A percentile compares a stretch with the other conserved stretches of the same genome.
Conservation (phyloP, 2,888 invertebrate genomes). For the Ochropacha duplaris region DNA sequence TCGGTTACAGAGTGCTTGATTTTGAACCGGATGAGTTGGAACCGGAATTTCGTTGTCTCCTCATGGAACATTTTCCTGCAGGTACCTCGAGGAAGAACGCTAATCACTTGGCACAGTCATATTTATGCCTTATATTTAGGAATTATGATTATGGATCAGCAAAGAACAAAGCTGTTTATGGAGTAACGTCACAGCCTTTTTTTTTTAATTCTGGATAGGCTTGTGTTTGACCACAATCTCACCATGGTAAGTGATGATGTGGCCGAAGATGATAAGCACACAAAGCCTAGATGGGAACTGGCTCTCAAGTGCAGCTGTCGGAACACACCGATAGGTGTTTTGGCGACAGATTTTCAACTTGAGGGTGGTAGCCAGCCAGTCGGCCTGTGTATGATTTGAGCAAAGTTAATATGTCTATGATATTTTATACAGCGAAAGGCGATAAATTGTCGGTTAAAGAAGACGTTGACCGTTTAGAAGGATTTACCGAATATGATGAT, state of each 20-base stretch:
- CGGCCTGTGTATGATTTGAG: not conserved
- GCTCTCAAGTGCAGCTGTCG: too few relatives aligned
- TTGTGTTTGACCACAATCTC: too few relatives aligned
- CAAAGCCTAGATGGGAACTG: too few relatives aligned
- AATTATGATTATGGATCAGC: slow-evolving; percentile 26
- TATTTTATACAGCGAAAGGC: not conserved
- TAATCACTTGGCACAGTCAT: slow-evolving; percentile 43
- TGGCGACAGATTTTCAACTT: too few relatives aligned
- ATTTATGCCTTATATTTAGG: slow-evolving; percentile 32
- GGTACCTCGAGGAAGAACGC: slow-evolving; percentile 47
- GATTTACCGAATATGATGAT: not conserved
- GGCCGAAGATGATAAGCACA: too few relatives aligned
- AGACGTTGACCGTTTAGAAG: not conserved
- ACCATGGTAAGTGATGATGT: too few relatives aligned
- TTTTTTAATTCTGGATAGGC: too few relatives aligned
- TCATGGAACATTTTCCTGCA: slow-evolving; percentile 39
- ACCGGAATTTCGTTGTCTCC: slow-evolving; percentile 25
- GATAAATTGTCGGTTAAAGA: not conserved
- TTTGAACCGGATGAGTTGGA: slow-evolving; percentile 33
- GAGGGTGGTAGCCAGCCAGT: too few relatives aligned
- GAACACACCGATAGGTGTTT: too few relatives aligned
- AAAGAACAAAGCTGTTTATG: not conserved
- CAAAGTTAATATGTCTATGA: not conserved
- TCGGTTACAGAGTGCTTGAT: slow-evolving; percentile 17
- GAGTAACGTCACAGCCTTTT: not conserved